phyloP scores from a whole-genome alignment of 1,140 invertebrate species.

The Aphis craccivora region DNA sequence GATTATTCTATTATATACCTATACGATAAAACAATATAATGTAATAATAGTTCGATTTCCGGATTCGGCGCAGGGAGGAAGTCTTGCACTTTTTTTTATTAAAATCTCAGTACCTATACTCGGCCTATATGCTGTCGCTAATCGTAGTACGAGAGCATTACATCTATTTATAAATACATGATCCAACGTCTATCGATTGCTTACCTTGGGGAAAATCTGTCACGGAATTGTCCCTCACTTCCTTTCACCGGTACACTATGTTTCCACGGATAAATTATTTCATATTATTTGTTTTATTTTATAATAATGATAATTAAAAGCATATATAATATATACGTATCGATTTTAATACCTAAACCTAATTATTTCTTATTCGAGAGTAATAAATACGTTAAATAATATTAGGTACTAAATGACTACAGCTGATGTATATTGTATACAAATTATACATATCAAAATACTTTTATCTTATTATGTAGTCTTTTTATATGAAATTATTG shows the following conservation, averaged over 20 bases:
- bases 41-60: conserved; percentile 7
- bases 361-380: background rate
- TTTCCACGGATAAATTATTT: background rate
- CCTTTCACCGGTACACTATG: background rate
- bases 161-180: background rate
- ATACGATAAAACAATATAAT: background rate
- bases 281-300: background rate
- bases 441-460: background rate
- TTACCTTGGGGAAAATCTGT: background rate
- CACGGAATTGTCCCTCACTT: background rate
- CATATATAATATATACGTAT: background rate
- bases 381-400: background rate
- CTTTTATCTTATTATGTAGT: background rate
- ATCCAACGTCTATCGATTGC: background rate
- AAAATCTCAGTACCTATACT: too few species aligned
- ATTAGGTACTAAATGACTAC: too few species aligned
- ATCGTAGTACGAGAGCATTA: background rate
- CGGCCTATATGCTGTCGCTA: background rate
- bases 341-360: background rate
- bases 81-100: background rate
- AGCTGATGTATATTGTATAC: background rate
- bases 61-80: background rate
- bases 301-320: background rate
- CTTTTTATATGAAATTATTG: background rate
- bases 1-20: background rate